Percentiles rank a stretch among this genome's conserved stretches.
Evolutionary conservation across 2,888 invertebrate genomes (phyloP).

Genomic region (Erynnis tages): DNA sequence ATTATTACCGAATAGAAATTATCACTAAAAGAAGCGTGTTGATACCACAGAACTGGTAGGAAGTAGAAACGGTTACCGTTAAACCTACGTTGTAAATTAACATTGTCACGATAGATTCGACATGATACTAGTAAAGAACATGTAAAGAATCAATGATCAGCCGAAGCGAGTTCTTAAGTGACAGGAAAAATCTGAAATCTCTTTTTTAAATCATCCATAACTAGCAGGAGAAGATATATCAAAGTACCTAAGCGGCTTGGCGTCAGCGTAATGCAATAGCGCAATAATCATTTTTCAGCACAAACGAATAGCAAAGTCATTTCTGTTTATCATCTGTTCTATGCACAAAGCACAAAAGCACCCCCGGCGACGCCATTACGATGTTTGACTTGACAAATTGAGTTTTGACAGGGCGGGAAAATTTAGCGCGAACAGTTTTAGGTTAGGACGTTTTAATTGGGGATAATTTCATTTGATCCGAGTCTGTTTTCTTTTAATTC

Average conservation of each 20-base stretch:
- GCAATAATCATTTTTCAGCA: neutral
- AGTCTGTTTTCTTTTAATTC: slow-evolving; percentile 53
- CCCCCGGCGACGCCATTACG: slow-evolving; percentile 58
- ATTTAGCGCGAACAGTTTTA: slow-evolving; percentile 57
- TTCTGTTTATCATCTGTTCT: slow-evolving; percentile 24
- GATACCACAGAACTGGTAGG: neutral
- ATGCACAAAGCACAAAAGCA: slow-evolving; percentile 43
- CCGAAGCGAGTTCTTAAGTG: too few species aligned
- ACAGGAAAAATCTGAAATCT: too few species aligned
- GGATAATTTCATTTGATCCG: slow-evolving; percentile 50
- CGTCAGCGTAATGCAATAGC: too few species aligned
- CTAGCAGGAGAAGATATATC: too few species aligned
- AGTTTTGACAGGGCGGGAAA: slow-evolving; percentile 76
- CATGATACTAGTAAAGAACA: too few species aligned
- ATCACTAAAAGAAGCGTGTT: slow-evolving; percentile 20
- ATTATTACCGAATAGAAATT: slow-evolving; percentile 47
- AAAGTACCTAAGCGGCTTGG: too few species aligned
- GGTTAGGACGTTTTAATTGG: slow-evolving; percentile 50
- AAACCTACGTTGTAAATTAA: too few species aligned
- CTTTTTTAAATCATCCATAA: too few species aligned
- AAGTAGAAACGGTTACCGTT: neutral
- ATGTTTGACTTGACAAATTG: slow-evolving; percentile 79
- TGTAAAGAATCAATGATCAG: too few species aligned
- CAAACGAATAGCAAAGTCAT: neutral
- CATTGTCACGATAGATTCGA: too few species aligned